Evolutionary conservation across 1,140 invertebrate species (phyloP), one percentile per base, ranked within the genome.

Genomic region (Heterodera schachtii): DNA sequence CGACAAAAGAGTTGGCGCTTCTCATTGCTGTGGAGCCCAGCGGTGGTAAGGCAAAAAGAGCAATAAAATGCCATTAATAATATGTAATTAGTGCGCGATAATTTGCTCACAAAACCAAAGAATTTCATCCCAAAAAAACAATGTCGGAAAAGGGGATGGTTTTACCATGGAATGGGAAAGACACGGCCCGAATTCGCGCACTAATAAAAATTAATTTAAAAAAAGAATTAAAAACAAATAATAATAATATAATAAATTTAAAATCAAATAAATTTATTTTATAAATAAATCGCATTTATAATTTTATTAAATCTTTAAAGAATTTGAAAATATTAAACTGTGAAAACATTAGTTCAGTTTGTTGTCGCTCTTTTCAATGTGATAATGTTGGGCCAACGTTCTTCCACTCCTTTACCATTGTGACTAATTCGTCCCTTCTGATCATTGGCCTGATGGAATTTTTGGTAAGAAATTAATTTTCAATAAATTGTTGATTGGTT

Each of bases 311-410:
- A 31, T 31, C 31, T 31, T 31, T 31, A 31, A 31, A 31, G 31
- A 0, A 31, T 31, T 31, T 31, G 0, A 0, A 31, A 31, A 31
- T 31, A 31, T 31, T 31, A 31, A 31, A 31, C 31, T 31, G 31
- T 31, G 31, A 31, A 31, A 31, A 31, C 31, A 31, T 31, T 31
- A 0, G n/a, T 71, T 71, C 11, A 71, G 69, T 71, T 71, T 46
- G 31, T 31, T 46, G 69, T 41, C 69, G 69, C 69, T 46, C 69
- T 71, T 41, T 71, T 43, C 21, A 71, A 71, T n/a, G n/a, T 71
- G 3, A 46, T 71, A 4, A 19, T 41, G 31, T 16, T 71, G 69
- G 69, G 69, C n/a, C 9, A 71, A 21, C 43, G 44, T n/a, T 43
- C 2, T 6, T 71, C 69, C 8, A 71, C 69, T 46, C 21, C 43